Percentiles rank a stretch among this genome's conserved stretches.
These are phyloP conservation scores for Patagioenas fasciata DNA, from an alignment of 2,113 vertebrate species.

Conservation along the genomic window DNA sequence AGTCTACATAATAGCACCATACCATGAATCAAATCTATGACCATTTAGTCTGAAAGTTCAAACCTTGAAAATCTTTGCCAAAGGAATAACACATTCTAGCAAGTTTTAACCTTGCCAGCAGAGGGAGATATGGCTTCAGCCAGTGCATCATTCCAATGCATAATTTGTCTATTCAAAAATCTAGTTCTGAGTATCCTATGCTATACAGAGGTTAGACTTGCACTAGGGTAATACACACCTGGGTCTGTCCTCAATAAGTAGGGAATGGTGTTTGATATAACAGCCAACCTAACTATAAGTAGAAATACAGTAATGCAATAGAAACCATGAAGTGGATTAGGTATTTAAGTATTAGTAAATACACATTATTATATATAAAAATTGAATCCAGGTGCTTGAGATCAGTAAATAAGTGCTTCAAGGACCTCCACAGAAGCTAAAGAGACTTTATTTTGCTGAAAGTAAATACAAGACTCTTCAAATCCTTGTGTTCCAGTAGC, in stretches of 20 bases:
- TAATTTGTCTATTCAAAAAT: neutral
- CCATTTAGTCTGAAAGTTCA: neutral
- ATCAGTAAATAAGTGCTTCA: neutral
- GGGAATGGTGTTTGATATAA: neutral
- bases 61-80: neutral
- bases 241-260: neutral
- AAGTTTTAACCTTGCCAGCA: neutral
- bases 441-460: neutral
- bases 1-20: neutral
- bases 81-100: neutral
- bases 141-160: neutral
- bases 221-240: neutral
- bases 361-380: neutral
- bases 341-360: neutral
- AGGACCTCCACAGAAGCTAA: neutral
- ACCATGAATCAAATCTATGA: neutral
- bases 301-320: neutral
- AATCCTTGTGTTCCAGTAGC: neutral
- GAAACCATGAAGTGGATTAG: neutral
- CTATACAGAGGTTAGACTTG: neutral
- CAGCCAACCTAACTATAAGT: neutral
- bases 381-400: neutral
- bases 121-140: neutral
- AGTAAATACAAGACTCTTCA: neutral
- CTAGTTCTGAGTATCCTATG: neutral